Percentiles rank a stretch among this genome's conserved stretches.
Conservation (phyloP, 2,888 invertebrate genomes). For the Drosophila pseudotalamancana region DNA sequence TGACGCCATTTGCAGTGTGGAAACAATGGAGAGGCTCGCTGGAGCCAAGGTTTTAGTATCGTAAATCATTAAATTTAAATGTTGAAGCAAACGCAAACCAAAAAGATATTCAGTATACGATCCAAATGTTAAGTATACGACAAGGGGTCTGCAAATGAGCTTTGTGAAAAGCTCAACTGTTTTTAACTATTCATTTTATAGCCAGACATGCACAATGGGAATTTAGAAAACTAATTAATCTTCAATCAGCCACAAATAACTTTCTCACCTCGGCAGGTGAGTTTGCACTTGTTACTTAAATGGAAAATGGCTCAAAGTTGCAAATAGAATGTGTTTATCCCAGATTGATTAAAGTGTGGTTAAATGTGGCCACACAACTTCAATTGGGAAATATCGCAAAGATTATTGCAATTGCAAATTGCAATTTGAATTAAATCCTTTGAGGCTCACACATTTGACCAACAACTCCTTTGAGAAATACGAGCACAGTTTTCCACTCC, state of each 20-base stretch:
- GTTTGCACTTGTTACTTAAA: no score
- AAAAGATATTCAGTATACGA: not conserved
- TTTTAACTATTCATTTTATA: no score
- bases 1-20: conserved; percentile 38
- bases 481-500: not conserved
- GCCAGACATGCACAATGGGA: no score
- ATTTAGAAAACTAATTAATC: no score
- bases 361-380: not conserved
- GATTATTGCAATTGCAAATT: not conserved
- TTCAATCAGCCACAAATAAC: no score
- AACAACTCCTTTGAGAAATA: not conserved
- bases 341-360: conserved; percentile 2
- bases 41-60: conserved; percentile 5
- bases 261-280: no score
- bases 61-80: conserved; percentile 40
- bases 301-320: conserved; percentile 11
- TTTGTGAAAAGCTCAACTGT: no score
- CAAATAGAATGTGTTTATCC: conserved; percentile 14
- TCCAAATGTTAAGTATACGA: conserved; percentile 34
- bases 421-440: conserved; percentile 1
- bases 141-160: no score
- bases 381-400: not conserved
- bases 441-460: not conserved
- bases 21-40: not conserved
- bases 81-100: not conserved